phyloP scores from a whole-genome alignment of 2,113 vertebrate species.

The Megaptera novaeangliae region DNA sequence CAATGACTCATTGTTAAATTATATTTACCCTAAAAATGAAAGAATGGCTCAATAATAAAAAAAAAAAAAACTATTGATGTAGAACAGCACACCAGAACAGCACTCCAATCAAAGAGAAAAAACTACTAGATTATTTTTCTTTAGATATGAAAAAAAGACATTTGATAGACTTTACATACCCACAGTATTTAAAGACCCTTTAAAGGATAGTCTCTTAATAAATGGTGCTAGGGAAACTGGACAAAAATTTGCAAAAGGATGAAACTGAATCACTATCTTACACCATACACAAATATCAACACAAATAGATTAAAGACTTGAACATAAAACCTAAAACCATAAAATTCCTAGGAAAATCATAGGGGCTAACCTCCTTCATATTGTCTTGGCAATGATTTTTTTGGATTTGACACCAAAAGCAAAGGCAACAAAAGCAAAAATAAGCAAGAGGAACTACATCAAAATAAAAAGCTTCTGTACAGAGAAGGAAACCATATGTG shows the following conservation, averaged over 20 bases:
- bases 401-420: background rate
- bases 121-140: background rate
- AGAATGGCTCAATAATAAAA: background rate
- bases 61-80: background rate
- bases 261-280: background rate
- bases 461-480: background rate
- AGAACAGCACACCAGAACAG: background rate
- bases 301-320: background rate
- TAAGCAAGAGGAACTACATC: background rate
- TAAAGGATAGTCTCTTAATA: background rate
- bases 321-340: background rate
- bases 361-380: background rate
- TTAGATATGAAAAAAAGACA: background rate
- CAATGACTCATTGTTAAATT: background rate
- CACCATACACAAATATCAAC: background rate
- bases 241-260: background rate
- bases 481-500: background rate
- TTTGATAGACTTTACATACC: background rate
- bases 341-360: background rate
- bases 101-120: background rate
- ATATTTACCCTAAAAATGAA: background rate
- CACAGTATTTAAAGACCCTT: background rate
- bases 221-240: background rate
- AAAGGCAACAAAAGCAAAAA: background rate
- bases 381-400: background rate